Percentiles rank a stretch among this genome's conserved stretches.
These are phyloP conservation scores for Monopis laevigella DNA, from an alignment of 2,888 invertebrate genomes.

Conservation along the genomic window DNA sequence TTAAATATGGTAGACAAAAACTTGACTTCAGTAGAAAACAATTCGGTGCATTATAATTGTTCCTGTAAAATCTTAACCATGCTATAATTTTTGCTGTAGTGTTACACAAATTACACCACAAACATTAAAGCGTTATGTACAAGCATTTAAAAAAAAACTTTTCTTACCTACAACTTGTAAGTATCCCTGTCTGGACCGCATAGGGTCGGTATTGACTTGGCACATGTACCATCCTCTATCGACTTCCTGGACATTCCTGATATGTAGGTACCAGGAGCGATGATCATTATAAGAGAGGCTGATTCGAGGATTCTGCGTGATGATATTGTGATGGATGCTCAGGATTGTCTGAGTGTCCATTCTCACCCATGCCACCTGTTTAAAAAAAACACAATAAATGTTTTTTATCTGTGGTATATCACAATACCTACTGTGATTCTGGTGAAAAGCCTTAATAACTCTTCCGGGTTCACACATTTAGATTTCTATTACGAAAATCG, in stretches of 20 bases:
- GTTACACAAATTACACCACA: not conserved
- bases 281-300: slow-evolving; percentile 89
- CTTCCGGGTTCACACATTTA: too few relatives aligned
- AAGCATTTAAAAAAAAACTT: too few relatives aligned
- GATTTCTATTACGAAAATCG: too few relatives aligned
- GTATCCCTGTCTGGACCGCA: slow-evolving; percentile 89
- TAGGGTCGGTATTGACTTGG: slow-evolving; percentile 92
- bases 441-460: too few relatives aligned
- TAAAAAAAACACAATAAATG: too few relatives aligned
- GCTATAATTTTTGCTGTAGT: too few relatives aligned
- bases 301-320: slow-evolving; percentile 89
- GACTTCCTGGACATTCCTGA: slow-evolving; percentile 85
- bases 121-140: not conserved
- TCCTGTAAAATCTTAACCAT: too few relatives aligned
- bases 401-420: too few relatives aligned
- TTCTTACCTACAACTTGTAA: slow-evolving; percentile 89
- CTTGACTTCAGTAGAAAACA: too few relatives aligned
- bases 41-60: too few relatives aligned
- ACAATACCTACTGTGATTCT: too few relatives aligned
- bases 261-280: slow-evolving; percentile 90
- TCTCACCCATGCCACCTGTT: slow-evolving; percentile 94
- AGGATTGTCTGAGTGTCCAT: slow-evolving; percentile 93
- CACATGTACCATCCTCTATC: slow-evolving; percentile 95
- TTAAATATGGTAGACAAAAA: too few relatives aligned
- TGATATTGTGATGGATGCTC: slow-evolving; percentile 91